Conservation (phyloP, 92 coral and sea anemone genomes). For the Phymanthus crucifer region DNA sequence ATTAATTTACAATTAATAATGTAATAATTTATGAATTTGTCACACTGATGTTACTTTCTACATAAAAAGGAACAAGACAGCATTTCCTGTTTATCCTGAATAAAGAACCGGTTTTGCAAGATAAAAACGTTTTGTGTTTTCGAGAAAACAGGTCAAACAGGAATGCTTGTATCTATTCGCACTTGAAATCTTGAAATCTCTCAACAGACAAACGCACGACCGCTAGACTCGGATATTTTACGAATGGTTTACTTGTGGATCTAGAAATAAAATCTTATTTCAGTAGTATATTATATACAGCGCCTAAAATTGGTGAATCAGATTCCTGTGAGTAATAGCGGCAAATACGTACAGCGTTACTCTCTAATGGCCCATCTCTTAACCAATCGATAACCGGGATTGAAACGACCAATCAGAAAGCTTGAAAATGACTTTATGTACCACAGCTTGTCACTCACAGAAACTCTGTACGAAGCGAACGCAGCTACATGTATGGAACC, state of each 20-base stretch:
- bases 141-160: constrained; percentile 4
- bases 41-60: constrained; percentile 9
- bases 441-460: neutral
- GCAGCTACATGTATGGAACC: neutral
- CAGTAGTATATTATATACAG: constrained; percentile 15
- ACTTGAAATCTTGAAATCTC: neutral
- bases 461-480: neutral
- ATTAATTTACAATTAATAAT: neutral
- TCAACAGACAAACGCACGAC: neutral
- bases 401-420: neutral
- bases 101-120: constrained; percentile 4
- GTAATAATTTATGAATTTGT: neutral
- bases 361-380: neutral
- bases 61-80: constrained; percentile 47
- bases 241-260: constrained; percentile 4
- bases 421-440: neutral
- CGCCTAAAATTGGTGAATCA: neutral
- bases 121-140: neutral
- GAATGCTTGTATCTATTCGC: neutral
- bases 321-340: neutral
- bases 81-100: constrained; percentile 27
- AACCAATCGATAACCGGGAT: neutral
- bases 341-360: neutral
- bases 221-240: neutral
- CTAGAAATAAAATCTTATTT: constrained; percentile 12